Evolutionary conservation across 2,888 invertebrate genomes (phyloP), one percentile per base, ranked within the genome.

Genomic region (Apeira syringaria): DNA sequence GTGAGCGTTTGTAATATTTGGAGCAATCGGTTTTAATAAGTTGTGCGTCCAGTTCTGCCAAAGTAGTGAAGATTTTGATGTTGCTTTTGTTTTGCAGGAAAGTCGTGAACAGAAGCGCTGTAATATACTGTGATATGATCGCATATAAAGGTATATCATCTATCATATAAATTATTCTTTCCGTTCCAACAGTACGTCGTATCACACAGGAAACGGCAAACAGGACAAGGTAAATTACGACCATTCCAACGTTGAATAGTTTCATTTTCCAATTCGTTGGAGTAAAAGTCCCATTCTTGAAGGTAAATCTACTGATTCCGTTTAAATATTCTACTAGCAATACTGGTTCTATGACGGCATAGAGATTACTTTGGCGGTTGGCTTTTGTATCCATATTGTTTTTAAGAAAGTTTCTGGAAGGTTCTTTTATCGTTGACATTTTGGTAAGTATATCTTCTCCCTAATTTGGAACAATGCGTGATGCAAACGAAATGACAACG

Each of bases 221-320:
- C 20, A 20, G 5, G 20, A 1, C 7, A 20, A 20, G 20, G 7
- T 20, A 20, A 20, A 1, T 7, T 5, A 20, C 7, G 1, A 59
- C 43, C 1, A 56, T 11, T 0, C 64, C 2, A 5, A 65, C 33
- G 5, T 64, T 58, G 5, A 62, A 52, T 0, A 55, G 10, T 52
- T 75, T 80, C 62, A 72, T 66, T 30, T 30, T 50, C 39, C 44
- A 57, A 13, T 33, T 62, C 15, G 70, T 53, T 1, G 57, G 45
- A 1, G 49, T 20, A 8, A 75, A 15, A n/a, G 56, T 44, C 15
- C 61, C 63, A 11, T 68, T 50, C 1, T 45, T 50, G 8, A 59
- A 30, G 18, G 56, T 53, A 37, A 71, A 74, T 55, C 79, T 53
- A 18, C 69, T 70, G 53, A 78, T 68, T 18, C 80, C 81, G 4